phyloP scores from a whole-genome alignment of 2,888 invertebrate genomes.

The Eilema sororculum region DNA sequence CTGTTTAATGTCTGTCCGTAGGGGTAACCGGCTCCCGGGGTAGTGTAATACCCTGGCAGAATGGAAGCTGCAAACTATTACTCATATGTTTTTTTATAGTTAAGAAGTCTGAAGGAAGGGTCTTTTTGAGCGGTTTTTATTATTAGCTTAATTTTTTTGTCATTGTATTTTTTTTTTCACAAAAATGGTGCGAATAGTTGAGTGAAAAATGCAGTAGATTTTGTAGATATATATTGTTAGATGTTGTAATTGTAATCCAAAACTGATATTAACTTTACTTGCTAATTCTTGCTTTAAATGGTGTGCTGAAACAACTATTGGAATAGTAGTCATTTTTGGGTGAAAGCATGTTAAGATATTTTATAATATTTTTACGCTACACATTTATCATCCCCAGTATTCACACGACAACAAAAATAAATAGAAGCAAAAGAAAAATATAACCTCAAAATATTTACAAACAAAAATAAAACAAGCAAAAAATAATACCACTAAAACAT shows the following conservation, averaged over 20 bases:
- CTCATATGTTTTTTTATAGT: slow-evolving; percentile 41
- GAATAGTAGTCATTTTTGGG: too few relatives aligned
- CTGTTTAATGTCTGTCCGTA: slow-evolving; percentile 76
- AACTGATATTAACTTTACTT: too few relatives aligned
- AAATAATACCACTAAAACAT: neutral
- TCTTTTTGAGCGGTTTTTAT: slow-evolving; percentile 17
- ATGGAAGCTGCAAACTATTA: slow-evolving; percentile 48
- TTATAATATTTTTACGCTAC: too few relatives aligned
- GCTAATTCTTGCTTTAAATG: too few relatives aligned
- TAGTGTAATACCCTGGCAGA: slow-evolving; percentile 27
- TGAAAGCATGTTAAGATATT: too few relatives aligned
- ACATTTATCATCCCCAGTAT: neutral
- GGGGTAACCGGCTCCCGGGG: slow-evolving; percentile 41
- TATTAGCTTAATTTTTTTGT: neutral
- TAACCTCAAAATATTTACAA: neutral
- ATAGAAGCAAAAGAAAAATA: neutral
- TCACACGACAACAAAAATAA: neutral
- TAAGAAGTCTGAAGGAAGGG: slow-evolving; percentile 14
- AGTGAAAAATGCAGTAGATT: too few relatives aligned
- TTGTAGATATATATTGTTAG: neutral
- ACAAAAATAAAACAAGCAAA: too few relatives aligned
- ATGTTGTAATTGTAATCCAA: neutral
- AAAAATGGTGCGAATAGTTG: too few relatives aligned
- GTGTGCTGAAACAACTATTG: too few relatives aligned
- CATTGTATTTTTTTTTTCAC: neutral